Conservation (phyloP, 2,113 vertebrate genomes). For the Fregata magnificens region DNA sequence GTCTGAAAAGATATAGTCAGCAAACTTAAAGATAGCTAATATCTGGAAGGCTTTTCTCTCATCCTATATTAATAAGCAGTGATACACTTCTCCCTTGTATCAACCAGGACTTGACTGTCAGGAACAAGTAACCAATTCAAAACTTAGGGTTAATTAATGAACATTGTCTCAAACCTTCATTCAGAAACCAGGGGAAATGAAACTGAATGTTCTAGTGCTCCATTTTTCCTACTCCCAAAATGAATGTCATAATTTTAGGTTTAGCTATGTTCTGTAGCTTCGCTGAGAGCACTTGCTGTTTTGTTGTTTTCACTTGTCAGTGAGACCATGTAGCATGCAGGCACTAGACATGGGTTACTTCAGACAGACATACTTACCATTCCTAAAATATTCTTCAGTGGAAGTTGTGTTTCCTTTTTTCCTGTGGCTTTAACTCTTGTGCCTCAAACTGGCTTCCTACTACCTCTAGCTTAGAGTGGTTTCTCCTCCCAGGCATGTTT, state of each 20-base stretch:
- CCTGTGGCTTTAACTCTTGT: neutral
- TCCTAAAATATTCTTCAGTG: neutral
- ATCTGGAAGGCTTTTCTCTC: neutral
- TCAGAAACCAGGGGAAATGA: neutral
- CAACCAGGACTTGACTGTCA: neutral
- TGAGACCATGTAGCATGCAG: neutral
- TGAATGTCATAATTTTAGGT: neutral
- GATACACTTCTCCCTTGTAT: neutral
- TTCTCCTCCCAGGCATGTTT: neutral
- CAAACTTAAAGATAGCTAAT: neutral
- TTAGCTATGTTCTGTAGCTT: neutral
- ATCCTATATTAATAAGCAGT: neutral
- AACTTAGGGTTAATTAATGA: neutral
- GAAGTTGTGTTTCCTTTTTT: neutral
- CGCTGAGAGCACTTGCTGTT: neutral
- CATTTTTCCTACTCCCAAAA: neutral
- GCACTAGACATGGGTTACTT: accelerated
- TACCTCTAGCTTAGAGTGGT: neutral
- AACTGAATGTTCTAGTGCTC: neutral
- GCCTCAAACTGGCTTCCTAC: neutral
- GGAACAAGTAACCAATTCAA: neutral
- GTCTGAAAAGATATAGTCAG: neutral
- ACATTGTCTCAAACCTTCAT: neutral
- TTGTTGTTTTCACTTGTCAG: neutral
- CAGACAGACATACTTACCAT: neutral